These are phyloP conservation scores for Vulpes lagopus DNA, from an alignment of 2,113 vertebrate species.

Conservation along the genomic window DNA sequence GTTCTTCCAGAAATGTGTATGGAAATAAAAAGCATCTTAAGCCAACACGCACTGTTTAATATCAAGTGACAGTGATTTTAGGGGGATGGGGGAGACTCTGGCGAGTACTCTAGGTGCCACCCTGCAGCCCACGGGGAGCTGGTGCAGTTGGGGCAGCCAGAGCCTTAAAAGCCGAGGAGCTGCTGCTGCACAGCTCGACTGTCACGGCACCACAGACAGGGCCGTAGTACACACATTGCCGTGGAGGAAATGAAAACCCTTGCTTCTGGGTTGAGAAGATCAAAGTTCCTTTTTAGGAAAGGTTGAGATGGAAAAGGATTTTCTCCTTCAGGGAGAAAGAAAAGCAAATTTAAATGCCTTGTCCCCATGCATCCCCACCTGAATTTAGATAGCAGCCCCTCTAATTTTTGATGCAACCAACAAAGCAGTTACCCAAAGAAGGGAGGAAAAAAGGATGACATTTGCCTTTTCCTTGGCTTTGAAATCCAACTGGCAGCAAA, in stretches of 20 bases:
- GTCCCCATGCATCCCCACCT: conserved; percentile 68
- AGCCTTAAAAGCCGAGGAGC: conserved; percentile 27
- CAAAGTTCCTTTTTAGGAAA: conserved; percentile 81
- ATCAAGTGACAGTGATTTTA: background rate
- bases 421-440: conserved; percentile 86
- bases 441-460: conserved; percentile 75
- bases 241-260: conserved; percentile 58
- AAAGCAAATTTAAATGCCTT: conserved; percentile 80
- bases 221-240: background rate
- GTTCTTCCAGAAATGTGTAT: conserved; percentile 68
- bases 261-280: conserved; percentile 72
- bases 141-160: background rate
- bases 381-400: conserved; percentile 73
- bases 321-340: conserved; percentile 67
- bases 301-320: conserved; percentile 72
- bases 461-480: conserved; percentile 82
- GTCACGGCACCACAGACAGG: background rate
- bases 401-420: conserved; percentile 81
- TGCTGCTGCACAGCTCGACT: rapidly evolving
- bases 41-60: background rate
- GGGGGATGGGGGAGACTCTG: background rate
- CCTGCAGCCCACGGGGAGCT: conserved; percentile 57
- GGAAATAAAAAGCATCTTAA: conserved; percentile 29
- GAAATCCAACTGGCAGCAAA: conserved; percentile 84
- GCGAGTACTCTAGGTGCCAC: conserved; percentile 34